A percentile compares a stretch with the other conserved stretches of the same genome.
These are phyloP conservation scores for Geodia barretti DNA, from an alignment of 37 sponge, comb jelly and placozoan genomes.

Conservation along the genomic window DNA sequence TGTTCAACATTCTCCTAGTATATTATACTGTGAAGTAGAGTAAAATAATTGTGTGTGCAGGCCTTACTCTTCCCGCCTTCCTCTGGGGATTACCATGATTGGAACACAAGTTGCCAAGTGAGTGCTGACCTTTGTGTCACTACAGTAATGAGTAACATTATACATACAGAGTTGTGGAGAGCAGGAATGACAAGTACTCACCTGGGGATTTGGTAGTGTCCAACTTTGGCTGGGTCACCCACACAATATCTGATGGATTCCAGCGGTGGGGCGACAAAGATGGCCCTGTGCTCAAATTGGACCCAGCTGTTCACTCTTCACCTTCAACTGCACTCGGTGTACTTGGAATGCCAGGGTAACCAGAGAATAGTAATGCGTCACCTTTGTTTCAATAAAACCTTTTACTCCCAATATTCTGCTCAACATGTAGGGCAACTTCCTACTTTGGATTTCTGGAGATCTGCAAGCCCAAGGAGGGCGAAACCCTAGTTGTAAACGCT, in stretches of 20 bases:
- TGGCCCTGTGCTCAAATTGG: constrained; percentile 24
- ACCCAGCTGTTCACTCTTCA: neutral
- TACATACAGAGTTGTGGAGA: constrained; percentile 59
- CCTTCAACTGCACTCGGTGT: constrained; percentile 72
- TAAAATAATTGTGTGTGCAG: constrained; percentile 1
- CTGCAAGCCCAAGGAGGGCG: constrained; percentile 75
- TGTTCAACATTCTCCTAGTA: neutral
- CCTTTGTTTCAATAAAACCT: neutral
- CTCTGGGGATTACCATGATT: constrained; percentile 65
- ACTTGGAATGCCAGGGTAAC: constrained; percentile 95
- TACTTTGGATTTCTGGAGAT: constrained; percentile 85
- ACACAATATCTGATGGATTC: constrained; percentile 29
- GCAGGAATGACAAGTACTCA: constrained; percentile 60
- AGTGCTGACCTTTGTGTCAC: constrained; percentile 4
- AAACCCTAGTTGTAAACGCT: constrained; percentile 81
- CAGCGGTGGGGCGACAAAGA: neutral
- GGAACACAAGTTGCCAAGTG: constrained; percentile 87
- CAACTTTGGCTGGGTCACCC: constrained; percentile 72
- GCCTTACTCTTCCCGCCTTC: neutral
- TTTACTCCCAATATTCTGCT: neutral
- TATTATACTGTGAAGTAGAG: neutral
- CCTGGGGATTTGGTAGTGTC: constrained; percentile 74
- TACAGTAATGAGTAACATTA: neutral
- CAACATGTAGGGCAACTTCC: constrained; percentile 78
- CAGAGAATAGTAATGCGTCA: neutral